Conservation (phyloP, 1,140 invertebrate species). For the Tribolium madens region DNA sequence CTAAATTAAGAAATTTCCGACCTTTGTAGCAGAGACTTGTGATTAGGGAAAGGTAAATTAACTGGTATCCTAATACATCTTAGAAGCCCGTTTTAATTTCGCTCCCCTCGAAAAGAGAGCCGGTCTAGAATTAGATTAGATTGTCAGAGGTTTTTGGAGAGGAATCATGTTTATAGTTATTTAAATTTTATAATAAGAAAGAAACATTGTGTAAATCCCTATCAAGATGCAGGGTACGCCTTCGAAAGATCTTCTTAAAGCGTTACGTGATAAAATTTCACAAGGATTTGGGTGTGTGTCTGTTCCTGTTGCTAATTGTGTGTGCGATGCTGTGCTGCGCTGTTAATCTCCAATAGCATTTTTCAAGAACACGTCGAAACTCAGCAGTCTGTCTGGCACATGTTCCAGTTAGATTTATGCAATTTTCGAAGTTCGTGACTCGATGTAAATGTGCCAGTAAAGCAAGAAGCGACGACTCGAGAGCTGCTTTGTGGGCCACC, state of each 20-base stretch:
- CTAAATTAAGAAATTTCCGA: background rate
- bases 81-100: conserved; percentile 11
- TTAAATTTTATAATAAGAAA: conserved; percentile 34
- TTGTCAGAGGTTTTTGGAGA: conserved; percentile 2
- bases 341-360: conserved; percentile 24
- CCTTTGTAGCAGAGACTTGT: background rate
- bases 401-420: conserved; percentile 37
- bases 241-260: conserved; percentile 21
- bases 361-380: conserved; percentile 26
- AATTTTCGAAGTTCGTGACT: conserved; percentile 33
- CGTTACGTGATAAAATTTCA: conserved; percentile 31
- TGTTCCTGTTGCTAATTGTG: conserved; percentile 32
- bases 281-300: conserved; percentile 21
- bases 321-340: conserved; percentile 7
- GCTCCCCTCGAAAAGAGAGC: conserved; percentile 6
- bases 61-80: conserved; percentile 18
- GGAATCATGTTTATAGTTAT: conserved; percentile 30
- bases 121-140: conserved; percentile 22
- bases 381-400: conserved; percentile 26
- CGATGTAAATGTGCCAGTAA: conserved; percentile 27
- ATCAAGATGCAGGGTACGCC: conserved; percentile 12
- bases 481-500: background rate
- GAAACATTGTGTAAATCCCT: conserved; percentile 16
- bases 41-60: conserved; percentile 12
- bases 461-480: conserved; percentile 6